Conservation (phyloP, 2,113 vertebrate genomes). For the Machaerirhynchus nigripectus region DNA sequence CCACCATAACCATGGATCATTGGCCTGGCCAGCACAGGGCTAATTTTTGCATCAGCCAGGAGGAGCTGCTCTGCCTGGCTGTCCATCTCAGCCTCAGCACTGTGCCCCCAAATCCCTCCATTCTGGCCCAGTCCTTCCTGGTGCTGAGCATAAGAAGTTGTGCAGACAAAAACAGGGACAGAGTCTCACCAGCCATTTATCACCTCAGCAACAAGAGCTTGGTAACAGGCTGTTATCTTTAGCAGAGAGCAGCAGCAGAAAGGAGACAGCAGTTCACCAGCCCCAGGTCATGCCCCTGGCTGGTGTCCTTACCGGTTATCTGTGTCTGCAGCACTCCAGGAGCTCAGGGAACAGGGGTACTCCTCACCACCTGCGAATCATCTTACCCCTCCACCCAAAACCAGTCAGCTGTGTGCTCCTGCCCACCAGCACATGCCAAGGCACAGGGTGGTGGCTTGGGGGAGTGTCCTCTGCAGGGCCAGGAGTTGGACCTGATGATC, state of each 20-base stretch:
- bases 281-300: neutral
- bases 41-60: neutral
- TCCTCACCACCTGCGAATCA: neutral
- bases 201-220: neutral
- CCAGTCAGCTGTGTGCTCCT: neutral
- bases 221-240: neutral
- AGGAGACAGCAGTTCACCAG: neutral
- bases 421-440: neutral
- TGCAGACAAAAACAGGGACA: neutral
- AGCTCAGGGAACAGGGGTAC: neutral
- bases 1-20: neutral
- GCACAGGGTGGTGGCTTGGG: neutral
- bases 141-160: neutral
- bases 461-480: neutral
- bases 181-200: neutral
- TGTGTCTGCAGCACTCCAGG: conserved; percentile 8
- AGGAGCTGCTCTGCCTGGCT: neutral
- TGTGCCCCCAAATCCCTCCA: neutral
- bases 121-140: neutral
- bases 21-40: neutral
- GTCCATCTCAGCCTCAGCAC: neutral
- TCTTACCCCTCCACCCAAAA: neutral
- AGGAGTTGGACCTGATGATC: neutral
- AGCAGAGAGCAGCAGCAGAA: neutral
- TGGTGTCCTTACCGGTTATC: neutral